These are phyloP conservation scores for Gymnocheta viridis DNA, from an alignment of 2,888 invertebrate genomes.

Conservation along the genomic window DNA sequence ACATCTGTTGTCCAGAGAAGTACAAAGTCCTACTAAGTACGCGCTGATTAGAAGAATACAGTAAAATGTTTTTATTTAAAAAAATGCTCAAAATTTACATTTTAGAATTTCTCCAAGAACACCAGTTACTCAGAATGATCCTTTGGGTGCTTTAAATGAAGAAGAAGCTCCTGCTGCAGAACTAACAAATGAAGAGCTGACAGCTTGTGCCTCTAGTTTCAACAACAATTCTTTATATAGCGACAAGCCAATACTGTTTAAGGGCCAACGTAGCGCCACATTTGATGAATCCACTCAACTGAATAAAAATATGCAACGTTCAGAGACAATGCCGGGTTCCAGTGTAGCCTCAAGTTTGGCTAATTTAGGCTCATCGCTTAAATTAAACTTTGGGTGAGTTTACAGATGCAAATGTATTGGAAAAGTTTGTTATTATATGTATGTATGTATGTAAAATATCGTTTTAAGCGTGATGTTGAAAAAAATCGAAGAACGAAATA, in stretches of 20 bases:
- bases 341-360: constrained; percentile 90
- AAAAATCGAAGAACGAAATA: not conserved
- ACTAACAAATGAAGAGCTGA: constrained; percentile 70
- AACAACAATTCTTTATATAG: constrained; percentile 82
- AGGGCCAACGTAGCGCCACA: constrained; percentile 84
- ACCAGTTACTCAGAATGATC: constrained; percentile 95
- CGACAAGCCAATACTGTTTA: constrained; percentile 88
- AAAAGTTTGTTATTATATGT: not conserved
- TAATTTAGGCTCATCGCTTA: constrained; percentile 90
- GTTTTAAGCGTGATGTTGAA: not conserved
- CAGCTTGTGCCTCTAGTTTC: constrained; percentile 38
- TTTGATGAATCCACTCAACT: constrained; percentile 84
- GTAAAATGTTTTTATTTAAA: constrained; percentile 38
- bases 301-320: constrained; percentile 85
- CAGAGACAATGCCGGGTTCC: constrained; percentile 88
- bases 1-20: constrained; percentile 65
- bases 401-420: constrained; percentile 13
- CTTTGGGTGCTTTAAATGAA: constrained; percentile 89
- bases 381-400: constrained; percentile 91
- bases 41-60: not conserved
- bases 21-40: constrained; percentile 82
- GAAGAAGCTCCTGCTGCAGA: constrained; percentile 72
- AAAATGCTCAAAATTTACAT: not conserved
- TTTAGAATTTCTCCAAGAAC: constrained; percentile 88
- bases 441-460: not conserved